phyloP scores from a whole-genome alignment of 2,113 vertebrate genomes.

The Corydoras sp. region DNA sequence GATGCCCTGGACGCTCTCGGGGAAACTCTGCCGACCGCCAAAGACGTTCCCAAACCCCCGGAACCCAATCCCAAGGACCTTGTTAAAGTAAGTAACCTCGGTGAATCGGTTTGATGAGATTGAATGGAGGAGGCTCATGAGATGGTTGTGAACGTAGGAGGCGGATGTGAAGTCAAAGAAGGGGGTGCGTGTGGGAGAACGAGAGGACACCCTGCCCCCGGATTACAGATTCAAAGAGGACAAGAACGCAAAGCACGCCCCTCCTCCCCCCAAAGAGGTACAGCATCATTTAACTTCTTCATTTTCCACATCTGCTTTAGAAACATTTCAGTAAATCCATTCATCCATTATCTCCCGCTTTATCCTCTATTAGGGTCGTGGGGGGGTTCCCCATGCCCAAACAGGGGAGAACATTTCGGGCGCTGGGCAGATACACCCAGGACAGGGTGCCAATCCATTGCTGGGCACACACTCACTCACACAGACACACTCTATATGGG shows the following conservation, averaged over 20 bases:
- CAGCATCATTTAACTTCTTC: conserved; percentile 7
- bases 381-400: too few species aligned
- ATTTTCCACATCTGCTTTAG: background rate
- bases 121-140: background rate
- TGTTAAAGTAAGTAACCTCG: conserved; percentile 45
- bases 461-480: too few species aligned
- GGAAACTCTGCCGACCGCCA: conserved; percentile 45
- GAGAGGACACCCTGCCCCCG: conserved; percentile 55
- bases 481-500: too few species aligned
- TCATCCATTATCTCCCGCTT: too few species aligned
- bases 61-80: conserved; percentile 55
- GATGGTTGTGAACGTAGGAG: conserved; percentile 48
- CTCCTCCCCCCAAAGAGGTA: conserved; percentile 56
- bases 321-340: background rate
- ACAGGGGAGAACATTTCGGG: too few species aligned
- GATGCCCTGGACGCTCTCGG: conserved; percentile 54
- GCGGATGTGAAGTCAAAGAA: conserved; percentile 46
- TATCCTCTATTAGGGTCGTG: too few species aligned
- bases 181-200: conserved; percentile 59
- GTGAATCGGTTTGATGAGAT: background rate
- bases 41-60: conserved; percentile 50
- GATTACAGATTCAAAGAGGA: conserved; percentile 55
- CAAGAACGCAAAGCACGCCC: conserved; percentile 42
- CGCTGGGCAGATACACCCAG: too few species aligned
- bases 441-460: too few species aligned